These are phyloP conservation scores for Siniperca knerii DNA, from an alignment of 2,113 vertebrate genomes.

Conservation along the genomic window DNA sequence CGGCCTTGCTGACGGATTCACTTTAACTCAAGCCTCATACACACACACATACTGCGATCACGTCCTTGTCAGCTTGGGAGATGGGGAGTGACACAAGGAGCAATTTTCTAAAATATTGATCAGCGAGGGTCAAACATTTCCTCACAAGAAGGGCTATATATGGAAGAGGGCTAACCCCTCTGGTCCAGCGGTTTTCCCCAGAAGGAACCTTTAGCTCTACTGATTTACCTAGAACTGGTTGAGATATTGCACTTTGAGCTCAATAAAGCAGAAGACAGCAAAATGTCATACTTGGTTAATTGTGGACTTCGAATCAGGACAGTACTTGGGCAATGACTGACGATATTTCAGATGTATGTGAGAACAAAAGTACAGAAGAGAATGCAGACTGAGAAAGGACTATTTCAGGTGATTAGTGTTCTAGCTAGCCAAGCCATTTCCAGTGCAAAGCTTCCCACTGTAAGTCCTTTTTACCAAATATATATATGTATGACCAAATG, in stretches of 20 bases:
- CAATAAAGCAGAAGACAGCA: constrained; percentile 20
- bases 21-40: constrained; percentile 68
- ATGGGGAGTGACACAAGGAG: constrained; percentile 79
- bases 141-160: constrained; percentile 74
- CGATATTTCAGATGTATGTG: background rate
- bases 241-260: constrained; percentile 44
- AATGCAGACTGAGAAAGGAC: constrained; percentile 1
- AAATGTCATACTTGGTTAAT: background rate
- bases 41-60: constrained; percentile 53
- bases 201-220: constrained; percentile 32
- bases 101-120: constrained; percentile 87
- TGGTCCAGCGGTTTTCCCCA: constrained; percentile 44
- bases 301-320: background rate
- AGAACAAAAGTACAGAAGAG: background rate
- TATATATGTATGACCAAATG: background rate
- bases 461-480: background rate
- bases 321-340: background rate
- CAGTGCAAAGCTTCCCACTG: background rate
- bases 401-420: background rate
- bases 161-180: constrained; percentile 60
- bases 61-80: constrained; percentile 64
- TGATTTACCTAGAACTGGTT: constrained; percentile 20
- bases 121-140: constrained; percentile 81
- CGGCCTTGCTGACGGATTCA: constrained; percentile 71
- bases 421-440: background rate